Evolutionary conservation across 1,140 invertebrate species (phyloP).

Genomic region (Teleopsis dalmanni): DNA sequence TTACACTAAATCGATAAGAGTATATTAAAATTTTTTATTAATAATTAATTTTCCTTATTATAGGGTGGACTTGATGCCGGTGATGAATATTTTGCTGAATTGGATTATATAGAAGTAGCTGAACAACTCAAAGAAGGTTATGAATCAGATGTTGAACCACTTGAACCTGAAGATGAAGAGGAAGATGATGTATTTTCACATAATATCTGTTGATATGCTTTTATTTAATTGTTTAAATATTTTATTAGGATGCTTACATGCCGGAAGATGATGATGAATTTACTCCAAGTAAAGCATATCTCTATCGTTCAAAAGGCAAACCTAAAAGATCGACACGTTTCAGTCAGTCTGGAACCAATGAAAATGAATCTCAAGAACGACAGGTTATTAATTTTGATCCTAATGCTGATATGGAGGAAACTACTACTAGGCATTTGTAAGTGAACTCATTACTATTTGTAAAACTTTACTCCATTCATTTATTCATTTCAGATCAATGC

Average conservation of each 20-base stretch:
- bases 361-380: constrained; percentile 43
- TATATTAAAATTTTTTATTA: constrained; percentile 4
- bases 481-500: constrained; percentile 64
- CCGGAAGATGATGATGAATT: constrained; percentile 26
- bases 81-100: constrained; percentile 92
- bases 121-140: constrained; percentile 84
- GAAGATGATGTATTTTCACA: constrained; percentile 13
- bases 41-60: constrained; percentile 23
- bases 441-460: background rate
- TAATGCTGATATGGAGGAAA: constrained; percentile 34
- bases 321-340: constrained; percentile 11
- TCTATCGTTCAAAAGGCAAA: constrained; percentile 26
- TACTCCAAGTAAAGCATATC: constrained; percentile 26
- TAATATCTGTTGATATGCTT: background rate
- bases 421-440: constrained; percentile 27
- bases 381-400: constrained; percentile 42
- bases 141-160: constrained; percentile 60
- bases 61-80: constrained; percentile 73
- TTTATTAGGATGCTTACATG: constrained; percentile 9
- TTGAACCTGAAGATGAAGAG: constrained; percentile 39
- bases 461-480: no score
- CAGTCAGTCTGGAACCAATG: constrained; percentile 17
- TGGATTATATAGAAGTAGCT: constrained; percentile 93
- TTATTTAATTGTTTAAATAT: constrained; percentile 1
- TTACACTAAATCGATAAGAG: constrained; percentile 1